These are phyloP conservation scores for Istiophorus platypterus DNA, from an alignment of 2,113 vertebrate species.

Conservation along the genomic window DNA sequence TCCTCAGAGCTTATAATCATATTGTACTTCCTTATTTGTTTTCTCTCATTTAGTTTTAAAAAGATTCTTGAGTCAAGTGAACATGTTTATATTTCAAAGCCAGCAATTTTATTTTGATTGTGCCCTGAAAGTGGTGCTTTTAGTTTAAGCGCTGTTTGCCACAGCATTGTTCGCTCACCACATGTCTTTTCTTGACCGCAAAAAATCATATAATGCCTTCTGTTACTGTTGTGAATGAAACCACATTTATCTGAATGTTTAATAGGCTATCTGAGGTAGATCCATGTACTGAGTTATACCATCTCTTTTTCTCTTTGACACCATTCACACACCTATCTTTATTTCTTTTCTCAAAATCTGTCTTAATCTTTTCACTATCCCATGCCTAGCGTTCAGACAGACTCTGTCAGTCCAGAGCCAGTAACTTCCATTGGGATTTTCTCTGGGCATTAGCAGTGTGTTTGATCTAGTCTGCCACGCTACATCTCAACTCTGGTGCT, in stretches of 20 bases:
- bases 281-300: neutral
- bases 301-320: neutral
- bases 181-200: neutral
- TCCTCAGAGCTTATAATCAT: neutral
- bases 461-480: constrained; percentile 46
- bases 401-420: constrained; percentile 21
- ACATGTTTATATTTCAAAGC: neutral
- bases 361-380: neutral
- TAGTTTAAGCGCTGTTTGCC: neutral
- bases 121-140: neutral
- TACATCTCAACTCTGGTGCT: constrained; percentile 41
- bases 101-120: neutral
- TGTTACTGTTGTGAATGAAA: neutral
- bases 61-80: neutral
- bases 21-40: neutral
- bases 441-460: constrained; percentile 1
- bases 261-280: neutral
- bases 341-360: constrained; percentile 14
- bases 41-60: neutral
- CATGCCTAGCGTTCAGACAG: constrained; percentile 10
- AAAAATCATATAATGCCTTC: neutral
- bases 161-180: neutral
- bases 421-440: constrained; percentile 44
- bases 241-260: neutral
- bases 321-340: neutral